These are phyloP conservation scores for Prionailurus bengalensis DNA, from an alignment of 2,113 vertebrate genomes.

Conservation along the genomic window DNA sequence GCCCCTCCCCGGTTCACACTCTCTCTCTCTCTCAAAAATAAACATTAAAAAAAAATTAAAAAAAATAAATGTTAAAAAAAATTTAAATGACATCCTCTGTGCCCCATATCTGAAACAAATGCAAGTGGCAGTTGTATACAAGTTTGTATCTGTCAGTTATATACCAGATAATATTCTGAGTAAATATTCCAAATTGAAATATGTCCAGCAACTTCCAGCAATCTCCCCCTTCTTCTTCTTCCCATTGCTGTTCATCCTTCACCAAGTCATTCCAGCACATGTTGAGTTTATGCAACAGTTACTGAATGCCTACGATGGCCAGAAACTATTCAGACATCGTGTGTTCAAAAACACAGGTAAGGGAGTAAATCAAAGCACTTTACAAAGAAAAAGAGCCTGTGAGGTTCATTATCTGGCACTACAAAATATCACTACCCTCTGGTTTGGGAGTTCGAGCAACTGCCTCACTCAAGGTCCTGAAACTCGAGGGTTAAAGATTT, in stretches of 20 bases:
- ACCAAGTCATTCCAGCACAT: not conserved
- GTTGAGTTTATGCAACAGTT: not conserved
- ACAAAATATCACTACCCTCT: not conserved
- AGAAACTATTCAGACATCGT: not conserved
- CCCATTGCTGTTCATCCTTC: not conserved
- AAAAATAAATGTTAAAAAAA: too few species aligned
- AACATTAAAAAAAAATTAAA: too few species aligned
- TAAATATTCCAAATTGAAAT: not conserved
- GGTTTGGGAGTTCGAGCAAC: not conserved
- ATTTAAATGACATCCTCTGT: not conserved
- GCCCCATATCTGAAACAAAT: not conserved
- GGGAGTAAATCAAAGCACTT: not conserved
- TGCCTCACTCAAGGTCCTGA: not conserved
- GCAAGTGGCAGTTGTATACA: not conserved
- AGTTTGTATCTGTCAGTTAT: not conserved
- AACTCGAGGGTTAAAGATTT: conserved; percentile 43
- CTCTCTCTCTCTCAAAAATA: too few species aligned
- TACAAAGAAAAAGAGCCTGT: not conserved
- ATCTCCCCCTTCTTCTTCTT: not conserved
- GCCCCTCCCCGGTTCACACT: too few species aligned
- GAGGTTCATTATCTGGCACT: not conserved
- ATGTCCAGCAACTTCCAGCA: not conserved
- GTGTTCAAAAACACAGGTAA: not conserved
- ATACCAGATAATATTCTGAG: not conserved
- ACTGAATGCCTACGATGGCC: not conserved